Evolutionary conservation across 2,888 invertebrate genomes (phyloP), one percentile per base, ranked within the genome.

Genomic region (Cremastinae sp.): DNA sequence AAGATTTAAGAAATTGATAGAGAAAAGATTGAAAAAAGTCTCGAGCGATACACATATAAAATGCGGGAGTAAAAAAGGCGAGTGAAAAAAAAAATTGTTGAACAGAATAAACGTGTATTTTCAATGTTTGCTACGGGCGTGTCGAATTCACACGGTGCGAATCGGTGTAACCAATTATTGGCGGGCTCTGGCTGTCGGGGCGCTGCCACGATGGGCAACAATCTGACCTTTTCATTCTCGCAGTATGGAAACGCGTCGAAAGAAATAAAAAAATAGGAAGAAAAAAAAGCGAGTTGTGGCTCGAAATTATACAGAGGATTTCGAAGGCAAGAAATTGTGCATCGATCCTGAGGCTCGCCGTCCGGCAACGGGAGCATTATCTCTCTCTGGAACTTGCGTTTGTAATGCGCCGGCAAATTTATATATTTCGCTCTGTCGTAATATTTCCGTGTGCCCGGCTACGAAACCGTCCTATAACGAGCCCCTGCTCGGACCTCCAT

Each of bases 131-230:
- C 14, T 7, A 34, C 36, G 64, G 65, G 59, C 34, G 65, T 66
- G 54, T 66, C 71, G 66, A 66, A 71, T 71, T 71, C 71, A 36
- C 75, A 61, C 75, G 75, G 59, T 75, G 53, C 28, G 12, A 45
- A 49, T 36, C 47, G 41, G 14, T 14, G 8, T 14, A 54, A 41
- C 61, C 71, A 71, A 75, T 71, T 66, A 75, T 71, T 34, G 59
- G 56, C 12, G 56, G 56, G 4, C 54, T 51, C 38, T 53, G 28
- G 28, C 28, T 22, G 18, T 34, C 1, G 18, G 7, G 49, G 53
- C 51, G 28, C 38, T 12, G 22, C n/a, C 20, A 28, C 28, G 14
- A 47, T 45, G 70, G 38, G 16, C 62, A 54, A 14, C n/a, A 38
- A 61, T 14, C 62, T 70, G 69, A 75, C 75, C 75, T 75, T 71